Percentiles rank a stretch among this genome's conserved stretches.
Evolutionary conservation across 2,113 vertebrate genomes (phyloP).

Genomic region (Neomonachus schauinslandi): DNA sequence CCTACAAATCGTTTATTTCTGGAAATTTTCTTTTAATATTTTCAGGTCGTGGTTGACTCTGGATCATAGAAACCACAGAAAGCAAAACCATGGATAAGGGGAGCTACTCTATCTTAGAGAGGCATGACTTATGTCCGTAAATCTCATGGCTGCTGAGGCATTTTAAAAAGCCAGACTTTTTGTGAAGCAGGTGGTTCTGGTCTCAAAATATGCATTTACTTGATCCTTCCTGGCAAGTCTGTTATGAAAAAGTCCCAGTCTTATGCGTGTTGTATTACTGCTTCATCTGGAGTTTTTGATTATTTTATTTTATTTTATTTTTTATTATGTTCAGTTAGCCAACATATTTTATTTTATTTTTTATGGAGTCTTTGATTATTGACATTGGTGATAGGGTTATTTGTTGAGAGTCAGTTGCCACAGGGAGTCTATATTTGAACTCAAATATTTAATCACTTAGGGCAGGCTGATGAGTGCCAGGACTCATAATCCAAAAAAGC

Average conservation of each 20-base stretch:
- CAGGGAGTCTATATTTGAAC: neutral
- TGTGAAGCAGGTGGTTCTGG: neutral
- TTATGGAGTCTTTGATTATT: neutral
- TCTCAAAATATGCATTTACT: neutral
- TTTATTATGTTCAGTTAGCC: neutral
- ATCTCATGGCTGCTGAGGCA: neutral
- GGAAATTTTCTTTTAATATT: neutral
- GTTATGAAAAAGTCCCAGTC: neutral
- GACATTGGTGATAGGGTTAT: neutral
- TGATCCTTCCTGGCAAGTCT: neutral
- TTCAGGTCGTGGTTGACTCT: neutral
- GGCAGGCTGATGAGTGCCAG: neutral
- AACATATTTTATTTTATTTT: neutral
- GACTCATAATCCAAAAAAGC: neutral
- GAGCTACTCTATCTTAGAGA: neutral
- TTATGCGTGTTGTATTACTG: neutral
- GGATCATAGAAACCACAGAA: neutral
- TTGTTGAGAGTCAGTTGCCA: neutral
- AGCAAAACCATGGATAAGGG: neutral
- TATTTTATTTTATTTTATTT: neutral
- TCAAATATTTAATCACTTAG: neutral
- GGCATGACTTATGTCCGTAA: neutral
- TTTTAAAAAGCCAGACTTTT: neutral
- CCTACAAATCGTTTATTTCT: neutral
- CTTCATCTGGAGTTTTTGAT: neutral